Evolutionary conservation across 23 tunicate species (phyloP).

Genomic region (Trididemnum clinides): DNA sequence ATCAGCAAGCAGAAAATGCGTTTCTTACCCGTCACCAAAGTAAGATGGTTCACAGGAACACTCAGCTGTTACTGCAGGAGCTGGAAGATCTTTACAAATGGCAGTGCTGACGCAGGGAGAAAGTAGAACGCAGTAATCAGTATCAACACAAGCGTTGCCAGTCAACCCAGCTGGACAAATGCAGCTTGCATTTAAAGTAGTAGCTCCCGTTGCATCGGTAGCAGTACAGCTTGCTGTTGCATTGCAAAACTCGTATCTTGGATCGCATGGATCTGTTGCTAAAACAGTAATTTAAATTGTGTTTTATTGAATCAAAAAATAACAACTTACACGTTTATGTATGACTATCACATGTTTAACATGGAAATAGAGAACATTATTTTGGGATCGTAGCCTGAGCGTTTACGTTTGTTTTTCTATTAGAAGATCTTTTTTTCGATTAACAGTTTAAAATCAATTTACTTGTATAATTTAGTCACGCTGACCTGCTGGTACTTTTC

Average conservation of each 20-base stretch:
- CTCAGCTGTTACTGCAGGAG: conserved; percentile 30
- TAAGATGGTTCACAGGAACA: conserved; percentile 40
- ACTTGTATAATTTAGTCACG: no score
- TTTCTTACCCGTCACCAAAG: conserved; percentile 58
- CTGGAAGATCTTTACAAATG: conserved; percentile 21
- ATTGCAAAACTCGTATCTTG: conserved; percentile 20
- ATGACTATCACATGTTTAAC: no score
- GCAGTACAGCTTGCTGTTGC: conserved; percentile 11
- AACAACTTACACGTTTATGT: no score
- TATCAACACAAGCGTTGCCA: not conserved
- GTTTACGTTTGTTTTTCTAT: no score
- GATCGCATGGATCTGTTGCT: conserved; percentile 22
- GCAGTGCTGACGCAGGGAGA: conserved; percentile 35
- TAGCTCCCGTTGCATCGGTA: not conserved
- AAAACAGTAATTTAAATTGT: not conserved
- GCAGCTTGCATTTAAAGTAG: conserved; percentile 20
- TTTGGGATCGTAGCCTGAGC: no score
- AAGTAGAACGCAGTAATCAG: conserved; percentile 12
- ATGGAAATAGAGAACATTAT: no score
- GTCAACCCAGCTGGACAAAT: not conserved
- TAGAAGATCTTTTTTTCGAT: no score
- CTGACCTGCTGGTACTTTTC: no score
- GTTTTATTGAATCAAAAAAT: no score
- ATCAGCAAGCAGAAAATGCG: not conserved
- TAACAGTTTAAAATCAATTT: no score